Conservation (phyloP, 2,797 vertebrate genomes). For the Manis crassicaudata region DNA sequence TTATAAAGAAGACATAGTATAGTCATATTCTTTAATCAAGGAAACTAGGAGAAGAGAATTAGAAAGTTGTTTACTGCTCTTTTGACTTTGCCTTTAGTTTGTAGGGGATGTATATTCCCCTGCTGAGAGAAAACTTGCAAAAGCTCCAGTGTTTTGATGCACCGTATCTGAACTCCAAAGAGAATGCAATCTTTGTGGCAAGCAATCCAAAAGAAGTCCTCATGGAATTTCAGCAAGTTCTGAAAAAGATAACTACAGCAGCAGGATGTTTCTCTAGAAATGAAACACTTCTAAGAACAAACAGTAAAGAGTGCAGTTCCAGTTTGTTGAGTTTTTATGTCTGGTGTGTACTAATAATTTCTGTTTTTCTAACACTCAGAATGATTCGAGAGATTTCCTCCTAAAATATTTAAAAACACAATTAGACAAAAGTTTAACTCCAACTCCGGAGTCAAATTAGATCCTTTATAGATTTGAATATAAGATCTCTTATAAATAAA, state of each 20-base stretch:
- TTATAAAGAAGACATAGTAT: neutral
- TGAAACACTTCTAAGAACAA: constrained; percentile 81
- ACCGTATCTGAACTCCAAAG: constrained; percentile 79
- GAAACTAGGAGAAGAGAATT: constrained; percentile 60
- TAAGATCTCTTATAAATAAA: neutral
- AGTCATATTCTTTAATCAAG: constrained; percentile 23
- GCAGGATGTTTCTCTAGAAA: constrained; percentile 77
- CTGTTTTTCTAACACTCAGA: constrained; percentile 64
- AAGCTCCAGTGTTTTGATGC: constrained; percentile 80
- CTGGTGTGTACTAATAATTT: constrained; percentile 49
- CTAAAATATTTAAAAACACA: constrained; percentile 34
- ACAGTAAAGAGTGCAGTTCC: constrained; percentile 62
- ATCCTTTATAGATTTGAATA: neutral
- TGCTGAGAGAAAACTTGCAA: constrained; percentile 67
- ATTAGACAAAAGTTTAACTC: constrained; percentile 26
- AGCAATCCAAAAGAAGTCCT: constrained; percentile 81
- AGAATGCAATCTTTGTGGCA: constrained; percentile 80
- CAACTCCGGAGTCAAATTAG: neutral
- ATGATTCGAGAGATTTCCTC: constrained; percentile 47
- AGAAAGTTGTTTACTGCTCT: constrained; percentile 80
- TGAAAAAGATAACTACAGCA: constrained; percentile 81
- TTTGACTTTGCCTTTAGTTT: constrained; percentile 81
- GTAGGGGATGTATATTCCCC: constrained; percentile 72
- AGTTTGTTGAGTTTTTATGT: constrained; percentile 62
- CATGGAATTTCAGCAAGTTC: constrained; percentile 81